These are phyloP conservation scores for Drosophila subpulchrella DNA, from an alignment of 1,140 invertebrate genomes.

Conservation along the genomic window DNA sequence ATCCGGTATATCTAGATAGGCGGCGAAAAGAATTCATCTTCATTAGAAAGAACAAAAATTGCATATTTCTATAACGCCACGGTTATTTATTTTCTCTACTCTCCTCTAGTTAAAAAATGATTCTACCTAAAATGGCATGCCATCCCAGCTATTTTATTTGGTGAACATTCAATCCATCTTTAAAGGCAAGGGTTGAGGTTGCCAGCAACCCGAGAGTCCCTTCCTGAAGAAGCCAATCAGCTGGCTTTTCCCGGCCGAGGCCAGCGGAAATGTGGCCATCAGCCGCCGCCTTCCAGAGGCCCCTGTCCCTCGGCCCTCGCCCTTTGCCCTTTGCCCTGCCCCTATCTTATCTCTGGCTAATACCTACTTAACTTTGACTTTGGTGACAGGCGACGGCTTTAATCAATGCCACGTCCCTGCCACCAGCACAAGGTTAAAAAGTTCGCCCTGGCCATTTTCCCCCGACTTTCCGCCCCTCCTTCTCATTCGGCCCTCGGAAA, in stretches of 20 bases:
- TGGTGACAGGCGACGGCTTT: slow-evolving; percentile 70
- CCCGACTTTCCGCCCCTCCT: background rate
- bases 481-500: slow-evolving; percentile 1
- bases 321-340: slow-evolving; percentile 1
- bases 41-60: too few species aligned
- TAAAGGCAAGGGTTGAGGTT: slow-evolving; percentile 19
- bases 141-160: background rate
- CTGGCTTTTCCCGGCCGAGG: slow-evolving; percentile 52
- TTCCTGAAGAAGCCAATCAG: slow-evolving; percentile 62
- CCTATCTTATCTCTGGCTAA: slow-evolving; percentile 50
- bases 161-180: background rate
- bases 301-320: too few species aligned
- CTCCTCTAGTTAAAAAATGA: too few species aligned
- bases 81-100: too few species aligned
- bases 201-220: slow-evolving; percentile 11
- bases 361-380: slow-evolving; percentile 80
- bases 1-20: too few species aligned
- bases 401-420: slow-evolving; percentile 66
- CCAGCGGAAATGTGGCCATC: slow-evolving; percentile 58
- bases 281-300: slow-evolving; percentile 14
- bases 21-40: too few species aligned
- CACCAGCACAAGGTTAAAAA: slow-evolving; percentile 56
- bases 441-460: slow-evolving; percentile 23
- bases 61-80: too few species aligned
- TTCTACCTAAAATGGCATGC: too few species aligned